Evolutionary conservation across 2,797 vertebrate species (phyloP).

Genomic region (Natrix natrix): DNA sequence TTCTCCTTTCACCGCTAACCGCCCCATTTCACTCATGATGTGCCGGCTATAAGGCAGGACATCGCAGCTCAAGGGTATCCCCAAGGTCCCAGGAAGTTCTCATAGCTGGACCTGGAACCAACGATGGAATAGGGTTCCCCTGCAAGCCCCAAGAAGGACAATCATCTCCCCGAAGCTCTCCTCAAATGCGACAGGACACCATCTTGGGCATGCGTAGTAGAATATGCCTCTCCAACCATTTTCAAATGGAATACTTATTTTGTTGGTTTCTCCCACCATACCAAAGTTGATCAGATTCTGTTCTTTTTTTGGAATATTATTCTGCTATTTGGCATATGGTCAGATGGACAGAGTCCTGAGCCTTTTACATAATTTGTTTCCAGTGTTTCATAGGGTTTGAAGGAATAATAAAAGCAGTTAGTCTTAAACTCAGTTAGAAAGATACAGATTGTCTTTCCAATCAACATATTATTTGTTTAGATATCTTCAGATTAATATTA

Average conservation of each 20-base stretch:
- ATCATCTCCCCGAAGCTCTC: too few relatives aligned
- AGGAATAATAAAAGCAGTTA: not conserved
- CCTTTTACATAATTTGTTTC: not conserved
- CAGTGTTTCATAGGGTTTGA: not conserved
- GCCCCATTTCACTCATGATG: too few relatives aligned
- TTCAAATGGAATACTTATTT: not conserved
- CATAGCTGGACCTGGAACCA: too few relatives aligned
- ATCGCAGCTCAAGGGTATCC: too few relatives aligned
- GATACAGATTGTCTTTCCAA: not conserved
- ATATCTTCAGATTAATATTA: not conserved
- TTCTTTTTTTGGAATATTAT: not conserved
- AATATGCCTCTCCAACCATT: not conserved
- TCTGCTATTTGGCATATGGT: not conserved
- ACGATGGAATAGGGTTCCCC: too few relatives aligned
- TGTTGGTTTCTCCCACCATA: not conserved
- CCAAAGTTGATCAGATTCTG: not conserved
- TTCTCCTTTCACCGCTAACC: too few relatives aligned
- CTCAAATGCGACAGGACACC: too few relatives aligned
- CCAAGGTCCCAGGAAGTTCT: too few relatives aligned
- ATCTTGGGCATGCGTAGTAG: too few relatives aligned
- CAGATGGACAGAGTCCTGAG: not conserved
- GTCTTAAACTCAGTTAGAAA: not conserved
- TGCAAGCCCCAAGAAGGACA: too few relatives aligned
- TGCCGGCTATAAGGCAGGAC: too few relatives aligned
- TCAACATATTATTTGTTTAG: not conserved